A percentile compares a stretch with the other conserved stretches of the same genome.
Evolutionary conservation across 2,113 vertebrate species (phyloP).

Genomic region (Muntiacus reevesi): DNA sequence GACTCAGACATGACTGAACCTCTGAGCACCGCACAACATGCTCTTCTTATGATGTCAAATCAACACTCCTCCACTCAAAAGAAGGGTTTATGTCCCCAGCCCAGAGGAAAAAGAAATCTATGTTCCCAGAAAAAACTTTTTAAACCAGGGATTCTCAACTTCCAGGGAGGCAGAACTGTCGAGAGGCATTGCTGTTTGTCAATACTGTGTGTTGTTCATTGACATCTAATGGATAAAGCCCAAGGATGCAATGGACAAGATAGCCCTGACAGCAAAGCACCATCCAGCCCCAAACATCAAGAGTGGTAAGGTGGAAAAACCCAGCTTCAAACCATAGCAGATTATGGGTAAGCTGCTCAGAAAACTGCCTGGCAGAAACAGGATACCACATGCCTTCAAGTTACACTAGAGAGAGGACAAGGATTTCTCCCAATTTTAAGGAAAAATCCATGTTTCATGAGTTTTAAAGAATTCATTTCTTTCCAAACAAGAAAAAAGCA

Average conservation of each 20-base stretch:
- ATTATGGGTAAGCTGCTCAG: no score
- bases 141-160: not conserved
- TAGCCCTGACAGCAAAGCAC: not conserved
- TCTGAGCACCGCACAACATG: not conserved
- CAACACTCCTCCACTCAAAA: fast-evolving
- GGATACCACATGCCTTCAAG: not conserved
- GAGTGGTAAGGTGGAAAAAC: not conserved
- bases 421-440: not conserved
- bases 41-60: not conserved
- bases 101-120: not conserved
- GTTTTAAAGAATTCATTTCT: not conserved
- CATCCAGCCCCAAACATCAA: not conserved
- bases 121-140: not conserved
- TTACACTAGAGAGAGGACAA: not conserved
- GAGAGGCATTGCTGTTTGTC: not conserved
- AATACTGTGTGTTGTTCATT: not conserved
- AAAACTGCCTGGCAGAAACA: not conserved
- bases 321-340: not conserved
- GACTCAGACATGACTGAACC: not conserved
- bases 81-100: not conserved
- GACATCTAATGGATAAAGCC: not conserved
- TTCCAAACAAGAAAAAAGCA: not conserved
- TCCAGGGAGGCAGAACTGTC: not conserved
- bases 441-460: not conserved
- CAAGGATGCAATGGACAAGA: not conserved